phyloP scores from a whole-genome alignment of 2,113 vertebrate species.

The Galemys pyrenaicus region DNA sequence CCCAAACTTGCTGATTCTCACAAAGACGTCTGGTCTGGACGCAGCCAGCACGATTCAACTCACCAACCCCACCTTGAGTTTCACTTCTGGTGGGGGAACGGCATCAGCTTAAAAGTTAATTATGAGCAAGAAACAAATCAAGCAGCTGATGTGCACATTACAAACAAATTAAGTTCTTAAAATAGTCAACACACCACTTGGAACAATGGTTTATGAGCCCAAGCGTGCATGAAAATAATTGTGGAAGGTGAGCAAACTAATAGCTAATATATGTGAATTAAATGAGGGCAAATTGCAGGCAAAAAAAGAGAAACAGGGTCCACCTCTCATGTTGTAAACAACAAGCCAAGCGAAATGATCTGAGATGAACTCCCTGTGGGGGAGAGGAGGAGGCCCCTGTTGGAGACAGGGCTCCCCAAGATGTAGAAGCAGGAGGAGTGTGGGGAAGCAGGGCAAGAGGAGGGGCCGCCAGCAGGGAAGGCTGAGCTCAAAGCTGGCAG shows the following conservation, averaged over 20 bases:
- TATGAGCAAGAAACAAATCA: slow-evolving; percentile 73
- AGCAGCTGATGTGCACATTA: slow-evolving; percentile 67
- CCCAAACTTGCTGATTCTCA: slow-evolving; percentile 68
- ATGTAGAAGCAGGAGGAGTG: slow-evolving; percentile 24
- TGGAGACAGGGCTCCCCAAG: slow-evolving; percentile 45
- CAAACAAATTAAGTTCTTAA: slow-evolving; percentile 78
- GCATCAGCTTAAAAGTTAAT: slow-evolving; percentile 76
- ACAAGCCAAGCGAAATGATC: slow-evolving; percentile 61
- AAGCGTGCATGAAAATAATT: slow-evolving; percentile 56
- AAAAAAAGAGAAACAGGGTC: slow-evolving; percentile 1
- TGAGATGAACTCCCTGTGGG: background rate
- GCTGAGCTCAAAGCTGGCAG: background rate
- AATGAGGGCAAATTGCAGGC: slow-evolving; percentile 55
- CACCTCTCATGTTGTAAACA: slow-evolving; percentile 55
- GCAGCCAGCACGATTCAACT: slow-evolving; percentile 56
- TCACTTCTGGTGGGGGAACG: slow-evolving; percentile 32
- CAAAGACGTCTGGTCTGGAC: slow-evolving; percentile 43
- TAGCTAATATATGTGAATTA: slow-evolving; percentile 46
- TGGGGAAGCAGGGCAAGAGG: slow-evolving; percentile 42
- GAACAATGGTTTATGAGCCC: slow-evolving; percentile 66
- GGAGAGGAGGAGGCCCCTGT: background rate
- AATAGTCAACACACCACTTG: slow-evolving; percentile 68
- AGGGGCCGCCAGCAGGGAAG: background rate
- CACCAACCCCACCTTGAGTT: slow-evolving; percentile 62
- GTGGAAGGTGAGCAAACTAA: slow-evolving; percentile 67